These are phyloP conservation scores for Taphrorychus bicolor DNA, from an alignment of 2,888 invertebrate genomes.

Conservation along the genomic window DNA sequence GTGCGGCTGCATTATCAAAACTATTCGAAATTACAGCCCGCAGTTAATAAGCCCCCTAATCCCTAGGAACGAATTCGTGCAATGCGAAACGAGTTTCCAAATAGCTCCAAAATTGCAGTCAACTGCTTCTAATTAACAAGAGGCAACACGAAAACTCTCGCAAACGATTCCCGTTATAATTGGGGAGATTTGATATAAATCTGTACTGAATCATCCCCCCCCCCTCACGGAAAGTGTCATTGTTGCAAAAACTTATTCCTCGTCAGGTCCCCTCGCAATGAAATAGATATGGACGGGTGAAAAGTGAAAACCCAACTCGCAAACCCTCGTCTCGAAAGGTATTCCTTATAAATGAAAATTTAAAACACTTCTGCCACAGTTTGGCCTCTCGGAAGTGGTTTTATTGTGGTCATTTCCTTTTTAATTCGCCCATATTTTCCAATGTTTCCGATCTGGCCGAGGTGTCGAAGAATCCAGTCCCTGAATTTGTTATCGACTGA, in stretches of 20 bases:
- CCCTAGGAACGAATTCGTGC: neutral
- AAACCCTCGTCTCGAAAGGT: too few relatives aligned
- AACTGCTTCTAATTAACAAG: constrained; percentile 14
- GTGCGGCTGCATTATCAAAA: too few relatives aligned
- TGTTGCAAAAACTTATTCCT: too few relatives aligned
- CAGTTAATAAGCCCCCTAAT: neutral
- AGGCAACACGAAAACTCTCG: too few relatives aligned
- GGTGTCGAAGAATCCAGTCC: neutral
- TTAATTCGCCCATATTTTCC: constrained; percentile 22
- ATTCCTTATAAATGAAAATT: constrained; percentile 19
- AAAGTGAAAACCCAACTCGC: too few relatives aligned
- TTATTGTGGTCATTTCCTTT: constrained; percentile 17
- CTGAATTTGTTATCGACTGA: neutral
- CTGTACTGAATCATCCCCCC: too few relatives aligned
- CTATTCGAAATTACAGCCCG: neutral
- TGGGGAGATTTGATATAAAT: too few relatives aligned
- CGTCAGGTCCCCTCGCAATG: too few relatives aligned
- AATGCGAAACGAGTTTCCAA: neutral
- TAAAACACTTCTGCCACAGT: constrained; percentile 3
- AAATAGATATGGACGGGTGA: too few relatives aligned
- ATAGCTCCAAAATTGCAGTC: constrained; percentile 4
- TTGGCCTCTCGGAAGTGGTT: constrained; percentile 7
- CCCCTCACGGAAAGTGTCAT: too few relatives aligned
- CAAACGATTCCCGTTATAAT: too few relatives aligned
- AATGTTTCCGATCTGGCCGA: neutral